phyloP scores from a whole-genome alignment of 2,797 vertebrate species.

The Tapirus indicus region DNA sequence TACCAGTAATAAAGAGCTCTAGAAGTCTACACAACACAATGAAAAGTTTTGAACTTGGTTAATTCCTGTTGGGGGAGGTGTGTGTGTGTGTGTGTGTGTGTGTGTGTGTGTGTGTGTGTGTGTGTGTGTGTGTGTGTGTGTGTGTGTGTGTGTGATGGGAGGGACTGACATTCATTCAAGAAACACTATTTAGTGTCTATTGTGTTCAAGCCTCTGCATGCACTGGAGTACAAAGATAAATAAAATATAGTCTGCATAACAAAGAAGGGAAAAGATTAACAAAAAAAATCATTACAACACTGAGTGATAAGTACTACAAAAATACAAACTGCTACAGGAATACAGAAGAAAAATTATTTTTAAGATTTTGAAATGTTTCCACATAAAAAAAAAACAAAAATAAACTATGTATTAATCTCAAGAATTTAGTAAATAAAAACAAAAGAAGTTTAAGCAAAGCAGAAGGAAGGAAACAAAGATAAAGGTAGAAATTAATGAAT shows the following conservation, averaged over 20 bases:
- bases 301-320: background rate
- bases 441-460: conserved; percentile 6
- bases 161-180: background rate
- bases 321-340: background rate
- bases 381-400: background rate
- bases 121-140: background rate
- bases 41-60: background rate
- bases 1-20: background rate
- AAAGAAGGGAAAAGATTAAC: background rate
- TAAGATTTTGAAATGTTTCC: conserved; percentile 49
- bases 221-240: background rate
- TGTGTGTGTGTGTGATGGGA: background rate
- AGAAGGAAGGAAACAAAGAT: background rate
- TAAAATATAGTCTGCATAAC: background rate
- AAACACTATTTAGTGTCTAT: background rate
- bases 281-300: background rate
- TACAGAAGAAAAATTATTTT: conserved; percentile 3
- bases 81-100: background rate
- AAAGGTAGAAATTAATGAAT: conserved; percentile 23
- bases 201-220: background rate
- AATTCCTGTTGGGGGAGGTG: background rate
- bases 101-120: too few relatives aligned
- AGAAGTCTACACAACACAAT: background rate
- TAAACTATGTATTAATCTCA: conserved; percentile 1
- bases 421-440: conserved; percentile 6